Evolutionary conservation across 2,797 vertebrate species (phyloP), one percentile per base, ranked within the genome.

Genomic region (Balearica regulorum): DNA sequence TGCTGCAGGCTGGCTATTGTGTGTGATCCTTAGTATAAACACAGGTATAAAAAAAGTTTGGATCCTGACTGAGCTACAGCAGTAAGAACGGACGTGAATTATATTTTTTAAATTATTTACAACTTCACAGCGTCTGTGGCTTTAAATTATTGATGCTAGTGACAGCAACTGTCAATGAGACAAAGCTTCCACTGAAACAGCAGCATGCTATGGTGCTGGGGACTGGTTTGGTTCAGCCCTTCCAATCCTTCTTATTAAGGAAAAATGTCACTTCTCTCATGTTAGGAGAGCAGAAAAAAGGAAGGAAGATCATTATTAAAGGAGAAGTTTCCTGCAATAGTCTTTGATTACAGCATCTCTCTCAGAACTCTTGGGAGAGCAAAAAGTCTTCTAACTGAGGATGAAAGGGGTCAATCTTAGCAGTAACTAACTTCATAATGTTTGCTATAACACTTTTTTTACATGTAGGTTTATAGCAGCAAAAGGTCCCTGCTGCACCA

Each of bases 81-180:
- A 89, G 33, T 82, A 93, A 91, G 57, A 69, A 83, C 2, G 71
- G 90, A 93, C 82, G 39, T 39, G 73, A 90, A 95, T 93, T 93
- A 88, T 80, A 89, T 87, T 97, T 94, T 94, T 75, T 94, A 93
- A 97, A 97, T 97, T 96, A 97, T 97, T 97, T 97, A 96, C 69
- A 91, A 64, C 57, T 91, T 89, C 37, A 70, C 46, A 46, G 68
- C 66, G 46, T 83, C 73, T 83, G 58, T 94, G 86, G 68, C 61
- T 92, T 94, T 97, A 97, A 97, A 97, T 97, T 95, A 96, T 93
- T 96, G 96, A 97, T 97, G 93, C 21, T 12, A 39, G 96, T 57
- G 83, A 78, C 90, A 94, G 75, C 76, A 96, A 61, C 80, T 85
- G 84, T 91, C 76, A 77, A 91, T 86, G 89, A 96, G 91, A 96